Conservation (phyloP, 2,113 vertebrate species). For the Octodon degus region DNA sequence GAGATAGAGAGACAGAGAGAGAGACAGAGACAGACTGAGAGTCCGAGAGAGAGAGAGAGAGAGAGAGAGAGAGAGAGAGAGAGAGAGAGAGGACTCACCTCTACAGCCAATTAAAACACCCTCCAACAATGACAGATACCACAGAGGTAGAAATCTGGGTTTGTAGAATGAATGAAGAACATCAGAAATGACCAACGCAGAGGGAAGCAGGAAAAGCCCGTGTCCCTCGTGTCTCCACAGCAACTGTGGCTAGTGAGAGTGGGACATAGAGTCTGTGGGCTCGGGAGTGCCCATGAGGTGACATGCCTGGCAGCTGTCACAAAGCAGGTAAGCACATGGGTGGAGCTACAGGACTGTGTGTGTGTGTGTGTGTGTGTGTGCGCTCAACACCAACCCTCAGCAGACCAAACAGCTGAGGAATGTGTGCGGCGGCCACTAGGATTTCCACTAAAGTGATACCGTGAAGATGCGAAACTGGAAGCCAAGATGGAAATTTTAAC, state of each 20-base stretch:
- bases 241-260: background rate
- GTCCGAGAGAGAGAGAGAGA: too few species aligned
- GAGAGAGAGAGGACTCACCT: too few species aligned
- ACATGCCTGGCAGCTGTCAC: rapidly evolving
- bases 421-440: rapidly evolving
- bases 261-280: background rate
- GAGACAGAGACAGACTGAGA: too few species aligned
- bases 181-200: rapidly evolving
- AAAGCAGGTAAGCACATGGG: rapidly evolving
- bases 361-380: too few species aligned
- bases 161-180: rapidly evolving
- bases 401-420: rapidly evolving
- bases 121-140: background rate
- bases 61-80: background rate
- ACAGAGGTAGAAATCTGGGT: rapidly evolving
- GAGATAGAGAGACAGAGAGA: background rate
- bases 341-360: rapidly evolving
- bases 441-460: rapidly evolving
- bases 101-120: rapidly evolving
- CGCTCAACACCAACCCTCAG: rapidly evolving
- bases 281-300: rapidly evolving
- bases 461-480: background rate
- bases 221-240: background rate
- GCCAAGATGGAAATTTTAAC: background rate
- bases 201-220: rapidly evolving